phyloP scores from a whole-genome alignment of 2,797 vertebrate species.

The Craterocephalus amniculus region DNA sequence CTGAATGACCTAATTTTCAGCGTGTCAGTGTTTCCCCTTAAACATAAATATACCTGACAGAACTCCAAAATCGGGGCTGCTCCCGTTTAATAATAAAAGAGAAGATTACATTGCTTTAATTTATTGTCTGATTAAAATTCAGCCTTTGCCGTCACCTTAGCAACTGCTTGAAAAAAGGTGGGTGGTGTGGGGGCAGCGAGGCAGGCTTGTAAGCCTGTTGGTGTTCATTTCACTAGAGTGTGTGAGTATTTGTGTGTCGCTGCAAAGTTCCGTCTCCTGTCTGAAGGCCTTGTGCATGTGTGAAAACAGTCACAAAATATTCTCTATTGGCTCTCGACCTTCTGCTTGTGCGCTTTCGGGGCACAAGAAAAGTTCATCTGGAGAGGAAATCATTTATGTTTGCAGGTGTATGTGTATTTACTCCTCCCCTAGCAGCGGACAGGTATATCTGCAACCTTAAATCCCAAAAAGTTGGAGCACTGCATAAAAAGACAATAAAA shows the following conservation, averaged over 20 bases:
- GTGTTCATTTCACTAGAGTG: constrained; percentile 59
- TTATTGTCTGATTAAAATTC: constrained; percentile 86
- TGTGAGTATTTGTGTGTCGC: constrained; percentile 50
- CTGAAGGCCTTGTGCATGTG: constrained; percentile 63
- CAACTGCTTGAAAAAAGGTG: constrained; percentile 84
- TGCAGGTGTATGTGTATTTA: neutral
- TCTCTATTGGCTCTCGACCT: constrained; percentile 62
- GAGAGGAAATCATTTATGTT: constrained; percentile 18
- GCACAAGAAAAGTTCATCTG: constrained; percentile 18
- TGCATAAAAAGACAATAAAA: neutral
- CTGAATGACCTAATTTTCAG: constrained; percentile 23
- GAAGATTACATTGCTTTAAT: constrained; percentile 77
- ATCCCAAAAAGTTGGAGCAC: neutral
- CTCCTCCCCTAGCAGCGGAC: neutral
- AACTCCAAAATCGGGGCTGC: constrained; percentile 29
- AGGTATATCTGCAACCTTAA: neutral
- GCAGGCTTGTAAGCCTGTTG: constrained; percentile 73
- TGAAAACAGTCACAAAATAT: constrained; percentile 42
- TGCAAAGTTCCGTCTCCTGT: constrained; percentile 67
- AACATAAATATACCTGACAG: constrained; percentile 52
- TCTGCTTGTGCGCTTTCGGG: constrained; percentile 46
- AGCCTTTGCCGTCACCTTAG: constrained; percentile 86
- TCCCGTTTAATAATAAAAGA: constrained; percentile 70
- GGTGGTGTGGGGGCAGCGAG: constrained; percentile 82
- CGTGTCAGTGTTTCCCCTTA: constrained; percentile 4